Percentiles rank a stretch among this genome's conserved stretches.
These are phyloP conservation scores for Stenopsyche tienmushanensis DNA, from an alignment of 1,140 invertebrate species.

Conservation along the genomic window DNA sequence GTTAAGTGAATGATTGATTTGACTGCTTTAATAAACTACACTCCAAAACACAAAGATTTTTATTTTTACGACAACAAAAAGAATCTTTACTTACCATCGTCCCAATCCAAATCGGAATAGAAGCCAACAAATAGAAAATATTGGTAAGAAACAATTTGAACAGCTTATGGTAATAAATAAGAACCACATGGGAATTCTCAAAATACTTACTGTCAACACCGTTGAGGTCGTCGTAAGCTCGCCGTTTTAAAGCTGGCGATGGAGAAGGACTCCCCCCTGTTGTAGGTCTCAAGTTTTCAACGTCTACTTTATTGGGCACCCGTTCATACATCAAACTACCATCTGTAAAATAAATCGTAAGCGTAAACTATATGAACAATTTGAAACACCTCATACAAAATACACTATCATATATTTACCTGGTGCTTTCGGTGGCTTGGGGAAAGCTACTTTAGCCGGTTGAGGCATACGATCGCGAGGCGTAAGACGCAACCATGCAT, in stretches of 20 bases:
- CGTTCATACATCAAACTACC: constrained; percentile 83
- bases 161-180: not conserved
- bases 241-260: constrained; percentile 68
- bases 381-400: not conserved
- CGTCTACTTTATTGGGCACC: constrained; percentile 74
- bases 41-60: constrained; percentile 12
- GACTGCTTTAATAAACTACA: constrained; percentile 3
- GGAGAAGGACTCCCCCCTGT: constrained; percentile 57
- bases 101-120: constrained; percentile 64
- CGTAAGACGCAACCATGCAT: constrained; percentile 81
- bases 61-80: not conserved
- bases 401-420: constrained; percentile 54
- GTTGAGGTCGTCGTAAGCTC: constrained; percentile 84
- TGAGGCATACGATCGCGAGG: constrained; percentile 76
- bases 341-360: constrained; percentile 56
- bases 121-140: constrained; percentile 56
- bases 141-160: not conserved
- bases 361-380: not conserved
- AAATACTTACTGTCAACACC: constrained; percentile 78
- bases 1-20: too few species aligned
- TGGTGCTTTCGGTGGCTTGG: constrained; percentile 82
- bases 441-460: constrained; percentile 78
- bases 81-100: constrained; percentile 57
- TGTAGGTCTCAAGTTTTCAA: constrained; percentile 60
- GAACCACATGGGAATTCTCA: not conserved